phyloP scores from a whole-genome alignment of 64 coral and sea anemone species.

The Pocillopora verrucosa region DNA sequence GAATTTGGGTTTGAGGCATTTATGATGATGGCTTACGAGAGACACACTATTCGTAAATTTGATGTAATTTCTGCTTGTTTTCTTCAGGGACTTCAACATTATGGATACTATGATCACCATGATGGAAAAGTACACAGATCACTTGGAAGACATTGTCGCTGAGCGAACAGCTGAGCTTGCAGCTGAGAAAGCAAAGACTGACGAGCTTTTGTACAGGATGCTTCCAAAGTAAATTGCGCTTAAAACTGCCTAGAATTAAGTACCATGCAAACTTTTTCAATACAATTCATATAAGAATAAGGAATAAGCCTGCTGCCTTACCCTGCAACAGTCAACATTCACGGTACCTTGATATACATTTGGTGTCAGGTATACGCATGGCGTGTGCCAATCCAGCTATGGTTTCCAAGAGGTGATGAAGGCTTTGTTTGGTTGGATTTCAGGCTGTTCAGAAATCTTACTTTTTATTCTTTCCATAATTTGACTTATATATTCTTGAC shows the following conservation, averaged over 20 bases:
- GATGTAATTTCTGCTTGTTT: neutral
- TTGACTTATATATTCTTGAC: neutral
- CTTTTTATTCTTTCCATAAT: neutral
- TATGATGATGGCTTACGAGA: too few species aligned
- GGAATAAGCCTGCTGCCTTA: too few species aligned
- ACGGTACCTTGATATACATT: too few species aligned
- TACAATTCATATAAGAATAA: too few species aligned
- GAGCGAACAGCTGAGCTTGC: constrained; percentile 70
- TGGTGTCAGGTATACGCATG: too few species aligned
- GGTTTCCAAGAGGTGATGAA: too few species aligned
- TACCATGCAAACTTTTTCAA: too few species aligned
- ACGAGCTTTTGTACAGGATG: constrained; percentile 86
- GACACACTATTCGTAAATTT: too few species aligned
- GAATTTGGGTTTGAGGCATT: too few species aligned
- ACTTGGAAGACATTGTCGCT: constrained; percentile 79
- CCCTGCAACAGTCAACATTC: too few species aligned
- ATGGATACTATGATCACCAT: constrained; percentile 91
- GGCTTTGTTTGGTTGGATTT: too few species aligned
- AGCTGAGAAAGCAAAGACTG: constrained; percentile 79
- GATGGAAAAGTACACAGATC: constrained; percentile 87
- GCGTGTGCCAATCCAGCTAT: too few species aligned
- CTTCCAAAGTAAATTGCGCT: constrained; percentile 48
- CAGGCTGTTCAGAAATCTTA: neutral
- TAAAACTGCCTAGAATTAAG: neutral
- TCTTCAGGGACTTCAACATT: constrained; percentile 63